Conservation (phyloP, 64 coral and sea anemone genomes). For the Montipora capricornis region DNA sequence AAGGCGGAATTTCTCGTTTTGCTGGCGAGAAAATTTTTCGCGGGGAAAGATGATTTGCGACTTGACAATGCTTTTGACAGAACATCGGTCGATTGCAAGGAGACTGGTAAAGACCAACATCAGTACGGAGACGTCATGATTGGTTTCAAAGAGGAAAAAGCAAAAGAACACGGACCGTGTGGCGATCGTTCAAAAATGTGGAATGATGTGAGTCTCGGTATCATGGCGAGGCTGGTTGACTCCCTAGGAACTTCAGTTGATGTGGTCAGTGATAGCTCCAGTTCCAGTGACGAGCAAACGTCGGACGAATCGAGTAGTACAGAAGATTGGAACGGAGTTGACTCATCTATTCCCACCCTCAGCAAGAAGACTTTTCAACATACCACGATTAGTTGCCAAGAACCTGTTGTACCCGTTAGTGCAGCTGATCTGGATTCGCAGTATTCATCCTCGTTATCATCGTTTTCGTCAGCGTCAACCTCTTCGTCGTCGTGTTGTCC, state of each 20-base stretch:
- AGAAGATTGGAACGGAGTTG: conserved; percentile 38
- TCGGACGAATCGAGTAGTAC: conserved; percentile 69
- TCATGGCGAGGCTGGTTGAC: conserved; percentile 78
- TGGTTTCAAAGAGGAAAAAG: conserved; percentile 1
- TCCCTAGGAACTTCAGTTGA: conserved; percentile 73
- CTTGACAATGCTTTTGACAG: background rate
- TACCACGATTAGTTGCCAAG: conserved; percentile 71
- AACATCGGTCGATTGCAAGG: background rate
- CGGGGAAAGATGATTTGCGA: conserved; percentile 28
- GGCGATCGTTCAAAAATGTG: background rate
- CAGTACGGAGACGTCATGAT: background rate
- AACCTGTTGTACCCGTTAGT: background rate
- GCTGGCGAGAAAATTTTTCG: conserved; percentile 17
- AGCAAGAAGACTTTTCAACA: conserved; percentile 41
- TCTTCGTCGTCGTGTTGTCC: background rate
- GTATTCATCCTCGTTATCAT: conserved; percentile 29
- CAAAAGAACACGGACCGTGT: background rate
- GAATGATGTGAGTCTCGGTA: conserved; percentile 30
- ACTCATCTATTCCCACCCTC: background rate
- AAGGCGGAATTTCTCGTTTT: conserved; percentile 10
- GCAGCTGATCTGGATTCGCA: background rate
- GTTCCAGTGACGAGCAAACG: conserved; percentile 72
- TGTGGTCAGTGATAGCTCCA: conserved; percentile 80
- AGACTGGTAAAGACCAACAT: background rate
- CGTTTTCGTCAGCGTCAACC: background rate